phyloP scores from a whole-genome alignment of 23 tunicate species.

The Styela clava region DNA sequence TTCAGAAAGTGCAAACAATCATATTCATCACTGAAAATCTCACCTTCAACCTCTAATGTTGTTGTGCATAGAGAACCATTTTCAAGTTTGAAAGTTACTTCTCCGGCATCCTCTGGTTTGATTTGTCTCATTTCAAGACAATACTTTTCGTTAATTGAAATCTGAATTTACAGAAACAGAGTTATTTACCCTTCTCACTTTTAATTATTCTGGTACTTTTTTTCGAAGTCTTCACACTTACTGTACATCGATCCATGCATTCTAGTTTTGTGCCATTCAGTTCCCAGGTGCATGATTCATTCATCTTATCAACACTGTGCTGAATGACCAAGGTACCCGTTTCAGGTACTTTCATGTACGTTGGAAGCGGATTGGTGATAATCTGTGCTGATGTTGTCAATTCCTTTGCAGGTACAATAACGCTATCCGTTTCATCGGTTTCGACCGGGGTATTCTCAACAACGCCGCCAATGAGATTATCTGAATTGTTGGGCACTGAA shows the following conservation, averaged over 20 bases:
- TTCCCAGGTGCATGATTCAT: conserved; percentile 31
- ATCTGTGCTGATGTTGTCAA: not conserved
- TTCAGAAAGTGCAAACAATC: too few species aligned
- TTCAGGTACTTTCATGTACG: conserved; percentile 46
- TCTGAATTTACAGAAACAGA: not conserved
- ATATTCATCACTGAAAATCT: too few species aligned
- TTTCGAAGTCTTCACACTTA: too few species aligned
- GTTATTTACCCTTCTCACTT: too few species aligned
- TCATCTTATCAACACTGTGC: conserved; percentile 16
- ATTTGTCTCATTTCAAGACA: not conserved
- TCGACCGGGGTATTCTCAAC: too few species aligned
- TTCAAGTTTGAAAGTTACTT: not conserved
- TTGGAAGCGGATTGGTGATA: conserved; percentile 11
- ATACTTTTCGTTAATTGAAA: not conserved
- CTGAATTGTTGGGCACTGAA: too few species aligned
- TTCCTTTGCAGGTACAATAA: not conserved
- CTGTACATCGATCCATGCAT: conserved; percentile 20
- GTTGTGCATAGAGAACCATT: not conserved
- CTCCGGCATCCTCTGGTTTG: not conserved
- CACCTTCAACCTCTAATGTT: not conserved
- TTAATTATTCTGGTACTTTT: too few species aligned
- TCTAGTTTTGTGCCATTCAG: conserved; percentile 24
- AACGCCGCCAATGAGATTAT: too few species aligned
- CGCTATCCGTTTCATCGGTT: too few species aligned
- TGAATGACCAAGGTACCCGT: conserved; percentile 50